Evolutionary conservation across 2,113 vertebrate species (phyloP).

Genomic region (Vidua macroura): DNA sequence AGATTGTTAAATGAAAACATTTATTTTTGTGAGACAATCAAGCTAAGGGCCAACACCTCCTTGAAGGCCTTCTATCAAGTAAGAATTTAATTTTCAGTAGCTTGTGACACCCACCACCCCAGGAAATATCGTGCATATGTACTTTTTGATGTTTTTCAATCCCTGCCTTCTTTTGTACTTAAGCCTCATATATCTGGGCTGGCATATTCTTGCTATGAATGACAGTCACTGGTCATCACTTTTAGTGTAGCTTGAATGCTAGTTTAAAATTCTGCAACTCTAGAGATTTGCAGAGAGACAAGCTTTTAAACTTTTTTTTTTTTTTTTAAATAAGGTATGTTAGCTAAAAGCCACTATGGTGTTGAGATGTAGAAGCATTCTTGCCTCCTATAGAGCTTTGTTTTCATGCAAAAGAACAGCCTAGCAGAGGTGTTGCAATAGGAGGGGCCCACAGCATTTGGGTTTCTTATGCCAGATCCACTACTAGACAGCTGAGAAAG

Average conservation of each 20-base stretch:
- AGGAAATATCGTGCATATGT: background rate
- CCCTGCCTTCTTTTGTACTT: background rate
- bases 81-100: background rate
- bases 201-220: background rate
- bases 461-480: background rate
- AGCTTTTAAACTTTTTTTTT: background rate
- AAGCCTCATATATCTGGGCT: background rate
- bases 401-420: background rate
- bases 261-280: background rate
- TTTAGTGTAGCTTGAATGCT: background rate
- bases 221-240: background rate
- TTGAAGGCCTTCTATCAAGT: background rate
- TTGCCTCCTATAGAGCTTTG: background rate
- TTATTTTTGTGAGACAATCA: background rate
- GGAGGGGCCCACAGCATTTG: background rate
- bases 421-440: background rate
- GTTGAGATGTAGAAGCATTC: background rate
- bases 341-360: background rate
- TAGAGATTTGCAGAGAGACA: background rate
- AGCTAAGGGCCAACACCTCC: background rate
- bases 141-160: background rate
- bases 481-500: background rate
- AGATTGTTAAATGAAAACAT: background rate
- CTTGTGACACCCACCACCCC: background rate
- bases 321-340: background rate